A percentile compares a stretch with the other conserved stretches of the same genome.
Conservation (phyloP, 2,797 vertebrate species). For the Iguana delicatissima region DNA sequence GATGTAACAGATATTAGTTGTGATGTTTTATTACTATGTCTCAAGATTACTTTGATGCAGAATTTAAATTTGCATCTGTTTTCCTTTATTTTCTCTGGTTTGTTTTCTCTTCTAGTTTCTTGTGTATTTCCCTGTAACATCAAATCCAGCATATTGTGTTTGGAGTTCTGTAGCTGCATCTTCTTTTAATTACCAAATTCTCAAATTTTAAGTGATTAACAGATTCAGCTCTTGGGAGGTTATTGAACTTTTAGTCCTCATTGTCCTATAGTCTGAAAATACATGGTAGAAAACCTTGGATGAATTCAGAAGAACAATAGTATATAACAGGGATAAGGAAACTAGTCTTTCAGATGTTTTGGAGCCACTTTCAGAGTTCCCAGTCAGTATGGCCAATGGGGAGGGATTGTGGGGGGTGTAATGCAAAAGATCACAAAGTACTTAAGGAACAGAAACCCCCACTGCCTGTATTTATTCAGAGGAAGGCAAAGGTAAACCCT, state of each 20-base stretch:
- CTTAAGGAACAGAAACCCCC: too few relatives aligned
- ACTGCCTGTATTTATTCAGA: too few relatives aligned
- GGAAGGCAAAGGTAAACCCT: too few relatives aligned
- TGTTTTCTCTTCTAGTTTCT: not conserved
- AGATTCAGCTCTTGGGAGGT: too few relatives aligned
- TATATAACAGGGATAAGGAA: not conserved
- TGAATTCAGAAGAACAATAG: not conserved
- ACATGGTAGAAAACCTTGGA: not conserved
- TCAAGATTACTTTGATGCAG: not conserved
- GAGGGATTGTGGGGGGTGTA: not conserved
- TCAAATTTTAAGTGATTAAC: too few relatives aligned
- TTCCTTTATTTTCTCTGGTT: constrained; percentile 1
- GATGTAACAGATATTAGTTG: not conserved
- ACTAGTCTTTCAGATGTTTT: not conserved
- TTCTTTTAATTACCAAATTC: too few relatives aligned
- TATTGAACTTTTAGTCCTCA: not conserved
- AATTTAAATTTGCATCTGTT: constrained; percentile 7
- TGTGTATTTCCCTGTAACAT: not conserved
- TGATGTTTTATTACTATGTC: not conserved
- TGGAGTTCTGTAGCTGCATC: too few relatives aligned
- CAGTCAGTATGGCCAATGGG: not conserved
- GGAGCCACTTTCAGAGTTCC: not conserved
- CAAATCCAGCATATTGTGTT: too few relatives aligned
- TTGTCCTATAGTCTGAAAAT: not conserved
- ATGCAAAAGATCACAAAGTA: not conserved